Percentiles rank a stretch among this genome's conserved stretches.
phyloP scores from a whole-genome alignment of 2,888 invertebrate genomes.

The Pandemis heparana region DNA sequence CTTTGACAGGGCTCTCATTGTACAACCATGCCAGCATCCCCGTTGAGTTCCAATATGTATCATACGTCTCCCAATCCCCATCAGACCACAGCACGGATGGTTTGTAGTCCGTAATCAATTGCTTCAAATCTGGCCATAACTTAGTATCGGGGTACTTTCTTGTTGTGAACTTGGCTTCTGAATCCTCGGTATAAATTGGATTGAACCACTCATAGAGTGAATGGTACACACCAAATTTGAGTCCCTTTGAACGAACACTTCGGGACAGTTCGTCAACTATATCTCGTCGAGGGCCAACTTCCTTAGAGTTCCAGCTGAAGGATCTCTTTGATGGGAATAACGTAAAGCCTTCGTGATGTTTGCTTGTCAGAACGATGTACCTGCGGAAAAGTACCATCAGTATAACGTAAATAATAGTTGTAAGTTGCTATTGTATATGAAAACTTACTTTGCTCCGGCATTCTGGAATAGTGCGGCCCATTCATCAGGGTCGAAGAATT shows the following conservation, averaged over 20 bases:
- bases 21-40: conserved; percentile 97
- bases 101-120: conserved; percentile 88
- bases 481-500: conserved; percentile 93
- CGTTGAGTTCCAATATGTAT: conserved; percentile 93
- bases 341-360: conserved; percentile 95
- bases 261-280: conserved; percentile 91
- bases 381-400: conserved; percentile 61
- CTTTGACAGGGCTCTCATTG: conserved; percentile 95
- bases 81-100: conserved; percentile 96
- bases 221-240: conserved; percentile 94
- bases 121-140: conserved; percentile 92
- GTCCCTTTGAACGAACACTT: conserved; percentile 87
- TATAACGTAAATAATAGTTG: neutral
- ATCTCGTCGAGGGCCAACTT: conserved; percentile 91
- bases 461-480: conserved; percentile 94
- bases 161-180: conserved; percentile 86
- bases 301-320: conserved; percentile 94
- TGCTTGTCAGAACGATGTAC: conserved; percentile 93
- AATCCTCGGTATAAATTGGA: conserved; percentile 91
- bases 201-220: conserved; percentile 96
- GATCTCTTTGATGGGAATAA: conserved; percentile 93
- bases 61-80: conserved; percentile 96
- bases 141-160: conserved; percentile 89
- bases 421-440: neutral
- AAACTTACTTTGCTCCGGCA: conserved; percentile 93